Conservation (phyloP, 2,888 invertebrate genomes). For the Pollenia amentaria region DNA sequence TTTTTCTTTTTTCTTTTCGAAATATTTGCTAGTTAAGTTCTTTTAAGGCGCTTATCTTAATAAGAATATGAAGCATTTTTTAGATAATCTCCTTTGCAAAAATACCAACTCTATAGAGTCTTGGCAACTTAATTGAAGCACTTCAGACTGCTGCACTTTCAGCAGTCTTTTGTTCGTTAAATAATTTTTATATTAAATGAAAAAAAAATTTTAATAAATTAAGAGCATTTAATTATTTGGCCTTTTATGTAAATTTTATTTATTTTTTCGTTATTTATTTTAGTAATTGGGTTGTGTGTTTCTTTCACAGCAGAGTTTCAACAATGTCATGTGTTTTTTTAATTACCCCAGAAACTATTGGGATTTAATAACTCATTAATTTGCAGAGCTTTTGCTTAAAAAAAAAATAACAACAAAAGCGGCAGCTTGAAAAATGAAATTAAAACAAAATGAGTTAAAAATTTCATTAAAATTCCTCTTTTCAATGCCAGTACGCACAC, state of each 20-base stretch:
- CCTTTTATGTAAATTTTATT: slow-evolving; percentile 6
- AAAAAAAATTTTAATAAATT: neutral
- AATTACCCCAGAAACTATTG: slow-evolving; percentile 55
- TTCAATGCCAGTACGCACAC: slow-evolving; percentile 2
- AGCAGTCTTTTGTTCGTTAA: neutral
- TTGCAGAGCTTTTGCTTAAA: slow-evolving; percentile 5
- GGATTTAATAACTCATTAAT: slow-evolving; percentile 57
- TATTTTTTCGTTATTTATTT: neutral
- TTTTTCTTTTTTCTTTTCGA: neutral
- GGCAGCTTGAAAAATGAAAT: slow-evolving; percentile 3
- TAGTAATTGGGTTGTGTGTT: slow-evolving; percentile 7
- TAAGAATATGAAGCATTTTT: slow-evolving; percentile 31
- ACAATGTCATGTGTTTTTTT: slow-evolving; percentile 25
- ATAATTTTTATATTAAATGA: neutral
- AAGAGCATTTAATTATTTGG: slow-evolving; percentile 20
- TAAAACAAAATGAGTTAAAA: slow-evolving; percentile 8
- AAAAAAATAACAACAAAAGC: neutral
- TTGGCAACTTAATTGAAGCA: slow-evolving; percentile 43
- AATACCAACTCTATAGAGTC: slow-evolving; percentile 9
- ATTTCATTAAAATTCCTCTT: slow-evolving; percentile 33
- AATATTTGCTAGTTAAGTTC: neutral
- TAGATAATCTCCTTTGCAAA: slow-evolving; percentile 31
- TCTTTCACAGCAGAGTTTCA: neutral
- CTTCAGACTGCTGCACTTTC: slow-evolving; percentile 9
- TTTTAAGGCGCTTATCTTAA: slow-evolving; percentile 31